Evolutionary conservation across 2,888 invertebrate species (phyloP), one percentile per base, ranked within the genome.

Genomic region (Watsonalla cultraria): DNA sequence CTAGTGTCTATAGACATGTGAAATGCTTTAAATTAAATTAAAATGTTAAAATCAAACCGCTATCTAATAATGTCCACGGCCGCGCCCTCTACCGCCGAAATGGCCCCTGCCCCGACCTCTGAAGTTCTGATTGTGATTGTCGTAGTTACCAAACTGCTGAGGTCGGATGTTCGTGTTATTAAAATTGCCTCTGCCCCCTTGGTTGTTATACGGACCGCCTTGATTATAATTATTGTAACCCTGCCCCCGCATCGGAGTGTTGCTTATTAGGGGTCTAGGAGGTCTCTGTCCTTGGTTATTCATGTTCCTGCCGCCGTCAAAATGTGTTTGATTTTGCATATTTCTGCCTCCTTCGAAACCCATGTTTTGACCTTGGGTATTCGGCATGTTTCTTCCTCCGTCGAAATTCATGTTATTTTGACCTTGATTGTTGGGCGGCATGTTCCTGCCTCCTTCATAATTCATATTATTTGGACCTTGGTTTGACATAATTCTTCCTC

Each of bases 11-110:
- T 5, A 42, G 9, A 42, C 11, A 42, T 11, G 9, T 42, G 42
- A 42, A 11, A 11, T 11, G 42, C 11, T 42, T 37, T 37, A 35
- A 46, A 55, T 47, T 51, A 46, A 46, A 42, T 49, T 42, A 24
- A 14, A 39, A 33, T 11, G 7, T 8, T 59, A 13, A 33, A 37
- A 5, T 15, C 6, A 39, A 11, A 37, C 7, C 37, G 15, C 37
- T 4, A 24, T 24, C 24, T 51, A 70, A 51, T 55, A 62, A 47
- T 56, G 56, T 6, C 53, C 62, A 47, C 86, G 71, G 0, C 85
- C 85, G 15, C 87, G 80, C 0, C 83, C 85, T 52, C 77, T 71
- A 50, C 70, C 76, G 14, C 73, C 68, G 13, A 59, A 72, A 6
- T 72, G 71, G 4, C 77, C 77, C 5, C 76, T 66, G 11, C 73